These are phyloP conservation scores for Cheiracanthium punctorium DNA, from an alignment of 2,888 invertebrate genomes.

Conservation along the genomic window DNA sequence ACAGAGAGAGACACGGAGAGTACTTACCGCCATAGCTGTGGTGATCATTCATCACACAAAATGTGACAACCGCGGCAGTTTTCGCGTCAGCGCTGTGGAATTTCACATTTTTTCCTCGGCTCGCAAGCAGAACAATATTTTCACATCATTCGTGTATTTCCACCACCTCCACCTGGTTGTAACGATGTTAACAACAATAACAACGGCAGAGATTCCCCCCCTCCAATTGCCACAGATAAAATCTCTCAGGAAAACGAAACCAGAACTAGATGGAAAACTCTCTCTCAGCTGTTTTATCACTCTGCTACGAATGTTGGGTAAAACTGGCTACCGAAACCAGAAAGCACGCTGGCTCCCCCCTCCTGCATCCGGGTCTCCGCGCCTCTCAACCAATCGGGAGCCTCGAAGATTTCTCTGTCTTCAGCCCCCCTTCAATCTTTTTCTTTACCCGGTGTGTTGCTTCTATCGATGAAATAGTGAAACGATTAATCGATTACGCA, in stretches of 20 bases:
- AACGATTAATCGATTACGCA: conserved; percentile 54
- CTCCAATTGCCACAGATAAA: no score
- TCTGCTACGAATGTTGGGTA: conserved; percentile 34
- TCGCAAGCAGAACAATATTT: no score
- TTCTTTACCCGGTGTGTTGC: conserved; percentile 41
- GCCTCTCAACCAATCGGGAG: conserved; percentile 45
- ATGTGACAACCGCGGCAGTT: conserved; percentile 11
- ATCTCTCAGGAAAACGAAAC: not conserved
- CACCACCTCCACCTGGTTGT: no score
- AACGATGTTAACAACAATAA: no score
- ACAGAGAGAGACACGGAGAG: conserved; percentile 20
- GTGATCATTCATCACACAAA: conserved; percentile 13
- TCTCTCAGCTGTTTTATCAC: not conserved
- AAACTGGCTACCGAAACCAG: conserved; percentile 38
- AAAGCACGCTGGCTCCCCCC: conserved; percentile 48
- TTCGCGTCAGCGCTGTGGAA: not conserved
- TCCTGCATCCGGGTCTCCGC: conserved; percentile 44
- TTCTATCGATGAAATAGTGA: conserved; percentile 60
- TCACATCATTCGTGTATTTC: no score
- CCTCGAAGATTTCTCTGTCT: conserved; percentile 35
- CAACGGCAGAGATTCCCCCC: no score
- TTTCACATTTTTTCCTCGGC: not conserved
- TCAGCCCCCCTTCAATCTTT: not conserved
- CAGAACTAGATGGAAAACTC: not conserved
- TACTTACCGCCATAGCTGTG: conserved; percentile 50